Evolutionary conservation across 2,888 invertebrate species (phyloP).

Genomic region (Limenitis camilla): DNA sequence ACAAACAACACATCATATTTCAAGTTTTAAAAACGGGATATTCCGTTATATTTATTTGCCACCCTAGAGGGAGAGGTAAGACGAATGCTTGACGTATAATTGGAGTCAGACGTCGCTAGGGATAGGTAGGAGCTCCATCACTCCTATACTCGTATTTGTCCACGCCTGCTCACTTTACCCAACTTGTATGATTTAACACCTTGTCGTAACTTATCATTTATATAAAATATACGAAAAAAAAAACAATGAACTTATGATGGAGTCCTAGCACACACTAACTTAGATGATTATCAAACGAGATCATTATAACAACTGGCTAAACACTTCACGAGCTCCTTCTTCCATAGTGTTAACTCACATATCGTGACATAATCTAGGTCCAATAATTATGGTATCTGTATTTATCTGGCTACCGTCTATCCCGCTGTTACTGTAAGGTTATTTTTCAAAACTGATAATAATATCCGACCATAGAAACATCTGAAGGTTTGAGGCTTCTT

Average conservation of each 20-base stretch:
- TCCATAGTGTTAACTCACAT: no score
- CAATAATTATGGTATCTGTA: no score
- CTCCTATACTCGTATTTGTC: constrained; percentile 53
- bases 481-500: constrained; percentile 5
- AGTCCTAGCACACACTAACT: no score
- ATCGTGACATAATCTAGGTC: no score
- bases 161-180: constrained; percentile 42
- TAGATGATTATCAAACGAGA: no score
- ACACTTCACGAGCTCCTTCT: no score
- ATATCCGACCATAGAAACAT: constrained; percentile 18
- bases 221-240: constrained; percentile 18
- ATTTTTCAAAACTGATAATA: no score
- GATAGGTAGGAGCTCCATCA: constrained; percentile 55
- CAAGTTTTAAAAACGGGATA: constrained; percentile 32
- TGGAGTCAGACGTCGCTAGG: constrained; percentile 58
- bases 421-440: constrained; percentile 19
- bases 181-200: constrained; percentile 27
- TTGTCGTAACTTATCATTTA: constrained; percentile 7
- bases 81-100: constrained; percentile 68
- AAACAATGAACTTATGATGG: background rate
- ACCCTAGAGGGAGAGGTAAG: constrained; percentile 33
- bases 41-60: constrained; percentile 37
- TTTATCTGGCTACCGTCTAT: constrained; percentile 27
- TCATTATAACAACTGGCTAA: no score
- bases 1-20: constrained; percentile 18